Base-by-base conservation (phyloP, 2,888 invertebrate genomes). In the Ceriagrion tenellum region DNA sequence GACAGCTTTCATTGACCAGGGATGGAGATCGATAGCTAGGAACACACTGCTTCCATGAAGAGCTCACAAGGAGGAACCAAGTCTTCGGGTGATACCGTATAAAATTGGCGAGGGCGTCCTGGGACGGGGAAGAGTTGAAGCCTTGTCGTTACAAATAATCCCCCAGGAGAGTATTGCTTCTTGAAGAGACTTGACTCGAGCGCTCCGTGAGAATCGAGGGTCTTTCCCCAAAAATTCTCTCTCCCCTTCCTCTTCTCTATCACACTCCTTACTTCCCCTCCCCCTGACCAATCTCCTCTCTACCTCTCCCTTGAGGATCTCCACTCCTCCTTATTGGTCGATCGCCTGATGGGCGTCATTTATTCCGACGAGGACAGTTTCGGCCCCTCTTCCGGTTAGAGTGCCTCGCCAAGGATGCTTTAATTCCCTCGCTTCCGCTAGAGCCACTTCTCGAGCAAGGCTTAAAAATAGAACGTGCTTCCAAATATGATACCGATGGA, bases 121-220 rank as follows among this genome's bases (percentile, higher is more conserved):
- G 69, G 3, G 26, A 59, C n/a, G 69, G 26, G 18, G 26, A 1
- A 26, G 26, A 26, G 26, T 69, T 69, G 69, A 69, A 69, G 69
- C 26, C 69, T 69, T 26, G 23, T 69, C 69, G 69, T 69, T 26
- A 23, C 23, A 69, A 69, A 69, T 69, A 69, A 69, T 69, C 69
- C 69, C 69, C 69, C 26, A 23, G 69, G 69, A 69, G 69, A 69
- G 69, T 69, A 69, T 69, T 69, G 69, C 69, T 69, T 69, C 69
- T 20, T 47, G 47, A 47, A 3, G 10, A 69, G 69, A 69, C 69
- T 69, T 69, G 69, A 26, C 69, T 69, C 18, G 23, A 69, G 69
- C 10, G 69, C 10, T 69, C n/a, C 69, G 69, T n/a, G 26, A 69
- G 69, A 69, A 26, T n/a, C n/a, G 26, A 69, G 69, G 26, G 69